Evolutionary conservation across 2,797 vertebrate species (phyloP), one percentile per base, ranked within the genome.

Genomic region (Urophycis tenuis): DNA sequence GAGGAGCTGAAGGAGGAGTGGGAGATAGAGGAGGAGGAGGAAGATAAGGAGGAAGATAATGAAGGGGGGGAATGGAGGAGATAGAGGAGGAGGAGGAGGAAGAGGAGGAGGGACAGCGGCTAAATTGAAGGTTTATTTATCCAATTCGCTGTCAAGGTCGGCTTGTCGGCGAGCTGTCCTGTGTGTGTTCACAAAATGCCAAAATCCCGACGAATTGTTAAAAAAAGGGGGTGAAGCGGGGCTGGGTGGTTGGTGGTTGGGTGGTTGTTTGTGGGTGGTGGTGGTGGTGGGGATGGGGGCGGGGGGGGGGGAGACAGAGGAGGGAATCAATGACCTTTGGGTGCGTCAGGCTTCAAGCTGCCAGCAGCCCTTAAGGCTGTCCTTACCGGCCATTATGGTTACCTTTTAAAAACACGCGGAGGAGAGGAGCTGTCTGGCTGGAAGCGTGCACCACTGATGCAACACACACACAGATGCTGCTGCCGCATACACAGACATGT

Each of bases 71-170:
- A n/a, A n/a, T 1, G 35, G 35, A 36, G 35, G 35, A 1, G 35
- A 10, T 7, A 10, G 36, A 39, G 36, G 36, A 39, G 36, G 36
- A 39, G 36, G 90, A 83, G 85, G 85, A 93, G 94, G 94, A 79
- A 86, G 89, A 86, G 85, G 83, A 88, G 34, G 80, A 75, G 29
- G 90, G 88, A 89, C 89, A 92, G 95, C 93, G 91, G 95, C 95
- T 96, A 97, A 97, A 98, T 97, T 97, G 96, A 97, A 96, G 96
- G 96, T 98, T 98, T 98, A 98, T 98, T 99, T 99, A 98, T 98
- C 97, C 96, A 95, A 95, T 95, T 95, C 93, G 93, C 96, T 99
- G 97, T 99, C 97, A 99, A 97, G 97, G 96, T 97, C 95, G 94
- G 94, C 95, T 95, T 95, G 95, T 97, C 95, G 92, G 94, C 92